Evolutionary conservation across 1,140 invertebrate species (phyloP), one percentile per base, ranked within the genome.

Genomic region (Drosophila pachea): DNA sequence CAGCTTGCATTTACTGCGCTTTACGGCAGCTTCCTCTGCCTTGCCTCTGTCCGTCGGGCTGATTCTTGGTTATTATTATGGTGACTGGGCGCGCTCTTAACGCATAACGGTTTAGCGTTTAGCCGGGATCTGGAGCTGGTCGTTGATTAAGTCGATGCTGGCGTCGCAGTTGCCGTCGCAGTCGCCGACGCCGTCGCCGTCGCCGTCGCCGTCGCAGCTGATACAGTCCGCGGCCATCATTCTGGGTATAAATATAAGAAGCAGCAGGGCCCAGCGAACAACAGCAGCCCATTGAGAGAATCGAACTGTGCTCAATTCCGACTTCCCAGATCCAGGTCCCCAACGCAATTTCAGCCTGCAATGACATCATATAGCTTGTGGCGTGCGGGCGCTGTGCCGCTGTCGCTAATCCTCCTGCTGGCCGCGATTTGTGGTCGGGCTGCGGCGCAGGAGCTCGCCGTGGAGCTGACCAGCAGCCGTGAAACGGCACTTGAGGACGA

Each of bases 161-260:
- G 56, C 43, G 68, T 53, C 68, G 49, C 22, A 4, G 70, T 32
- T 35, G 63, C 52, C 12, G 56, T 29, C 22, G 14, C n/a, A 16
- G 66, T 29, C 31, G 32, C 43, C 2, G 48, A 31, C 58, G 29
- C 35, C 16, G 31, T 12, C 33, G 50, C 35, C n/a, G 50, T 53
- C 40, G 31, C 7, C 4, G 16, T 61, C 32, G 38, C 47, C 36
- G 36, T 7, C 52, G 4, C 12, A 56, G 45, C 54, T n/a, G n/a
- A n/a, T n/a, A n/a, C n/a, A n/a, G n/a, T n/a, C n/a, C n/a, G n/a
- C n/a, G n/a, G n/a, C n/a, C n/a, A n/a, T n/a, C n/a, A n/a, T n/a
- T 81, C 35, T 48, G 66, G 16, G 77, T 84, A 84, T 84, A 84
- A 84, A 84, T 84, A 86, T 64, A 67, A 76, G 81, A 32, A 29